phyloP scores from a whole-genome alignment of 2,797 vertebrate genomes.

The Lophius americanus region DNA sequence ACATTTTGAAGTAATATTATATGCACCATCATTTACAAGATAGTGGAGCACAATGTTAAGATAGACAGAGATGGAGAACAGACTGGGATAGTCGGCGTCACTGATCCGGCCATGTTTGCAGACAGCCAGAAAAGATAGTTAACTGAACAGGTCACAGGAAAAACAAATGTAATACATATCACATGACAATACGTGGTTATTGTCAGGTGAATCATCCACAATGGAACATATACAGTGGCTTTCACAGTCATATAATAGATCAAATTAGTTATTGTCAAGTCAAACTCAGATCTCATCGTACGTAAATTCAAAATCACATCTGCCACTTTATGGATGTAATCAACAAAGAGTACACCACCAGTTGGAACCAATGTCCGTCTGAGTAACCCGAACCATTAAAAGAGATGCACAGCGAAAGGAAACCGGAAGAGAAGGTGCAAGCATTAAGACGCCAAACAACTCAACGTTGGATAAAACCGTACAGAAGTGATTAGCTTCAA shows the following conservation, averaged over 20 bases:
- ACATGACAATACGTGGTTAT: neutral
- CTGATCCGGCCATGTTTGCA: neutral
- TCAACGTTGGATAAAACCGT: too few species aligned
- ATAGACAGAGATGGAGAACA: neutral
- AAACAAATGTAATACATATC: neutral
- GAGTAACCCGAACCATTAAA: too few species aligned
- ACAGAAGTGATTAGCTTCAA: too few species aligned
- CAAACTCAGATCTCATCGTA: too few species aligned
- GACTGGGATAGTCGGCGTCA: neutral
- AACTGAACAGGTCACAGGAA: neutral
- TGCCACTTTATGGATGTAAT: too few species aligned
- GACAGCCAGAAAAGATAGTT: neutral
- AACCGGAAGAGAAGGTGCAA: too few species aligned
- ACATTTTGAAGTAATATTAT: neutral
- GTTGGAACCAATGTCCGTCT: too few species aligned
- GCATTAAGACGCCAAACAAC: too few species aligned
- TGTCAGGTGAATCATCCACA: neutral
- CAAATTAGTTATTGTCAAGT: neutral
- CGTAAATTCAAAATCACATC: too few species aligned
- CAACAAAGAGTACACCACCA: too few species aligned
- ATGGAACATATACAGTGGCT: conserved; percentile 2
- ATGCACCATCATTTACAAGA: conserved; percentile 14
- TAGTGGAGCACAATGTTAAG: neutral
- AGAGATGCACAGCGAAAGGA: too few species aligned
- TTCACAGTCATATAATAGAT: neutral